Evolutionary conservation across 1,140 invertebrate species (phyloP), one percentile per base, ranked within the genome.

Genomic region (Brachionus sp.): DNA sequence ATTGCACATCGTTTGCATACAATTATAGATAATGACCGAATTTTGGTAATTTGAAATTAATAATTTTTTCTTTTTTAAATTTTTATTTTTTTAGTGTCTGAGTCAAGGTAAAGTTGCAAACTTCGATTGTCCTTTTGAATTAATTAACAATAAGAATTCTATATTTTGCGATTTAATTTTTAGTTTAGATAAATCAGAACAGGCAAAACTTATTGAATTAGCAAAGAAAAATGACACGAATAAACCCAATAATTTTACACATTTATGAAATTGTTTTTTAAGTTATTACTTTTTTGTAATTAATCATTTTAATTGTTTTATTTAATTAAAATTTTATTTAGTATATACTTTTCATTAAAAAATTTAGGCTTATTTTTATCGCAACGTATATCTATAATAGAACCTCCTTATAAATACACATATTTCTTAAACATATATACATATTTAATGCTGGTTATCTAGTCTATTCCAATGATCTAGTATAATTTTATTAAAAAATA

Each of bases 1-100:
- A 89, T 90, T 42, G 89, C 90, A 7, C 89, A 90, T 84, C 83
- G 89, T 57, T 84, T 90, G 1, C 88, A 90, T 84, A 90, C 90
- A 16, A 89, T 90, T 23, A 87, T 90, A 85, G 89, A 90, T 16
- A 70, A 35, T 25, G 82, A 83, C 57, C 64, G 82, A 3, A 83
- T 83, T 70, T 62, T 70, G 13, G 82, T 83, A 68, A 83, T 35
- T 13, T 1, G 35, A 6, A 12, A 13, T 16, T n/a, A 7, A 44
- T 23, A 6, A 29, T 46, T 9, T 9, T 19, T 13, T 19, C 35
- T 46, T 46, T 16, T 46, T 50, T 57, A 13, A 1, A 25, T 46
- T 46, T 46, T 75, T 23, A 13, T 66, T 25, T 50, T 50, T 62
- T 62, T 62, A 80, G 77, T 80, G 77, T 44, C 13, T 80, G 10